Conservation (phyloP, 2,113 vertebrate genomes). For the Oophaga pumilio region DNA sequence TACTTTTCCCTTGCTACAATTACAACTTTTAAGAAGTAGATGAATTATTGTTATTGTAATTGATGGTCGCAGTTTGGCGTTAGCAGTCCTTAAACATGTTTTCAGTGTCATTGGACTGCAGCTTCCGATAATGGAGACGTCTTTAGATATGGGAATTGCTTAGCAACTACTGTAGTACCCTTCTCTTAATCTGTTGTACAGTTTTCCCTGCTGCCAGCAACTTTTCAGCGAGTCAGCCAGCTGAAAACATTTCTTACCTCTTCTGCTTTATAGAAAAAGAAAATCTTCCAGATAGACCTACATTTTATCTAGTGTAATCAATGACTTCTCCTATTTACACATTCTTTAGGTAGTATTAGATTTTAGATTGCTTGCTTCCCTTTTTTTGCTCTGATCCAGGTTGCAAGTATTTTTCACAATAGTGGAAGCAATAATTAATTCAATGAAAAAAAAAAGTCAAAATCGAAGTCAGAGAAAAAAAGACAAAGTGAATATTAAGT, state of each 20-base stretch:
- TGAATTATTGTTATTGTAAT: conserved; percentile 7
- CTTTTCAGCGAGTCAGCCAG: conserved; percentile 13
- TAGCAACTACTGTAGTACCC: conserved; percentile 52
- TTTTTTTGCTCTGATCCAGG: neutral
- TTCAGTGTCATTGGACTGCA: conserved; percentile 40
- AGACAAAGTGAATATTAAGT: no score
- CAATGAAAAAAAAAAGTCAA: no score
- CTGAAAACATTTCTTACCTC: conserved; percentile 19
- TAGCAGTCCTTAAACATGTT: conserved; percentile 13
- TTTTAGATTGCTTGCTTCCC: neutral
- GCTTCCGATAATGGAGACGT: conserved; percentile 24
- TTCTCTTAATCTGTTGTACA: conserved; percentile 38
- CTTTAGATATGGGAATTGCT: conserved; percentile 51
- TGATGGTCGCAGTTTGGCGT: neutral
- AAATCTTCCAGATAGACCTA: neutral
- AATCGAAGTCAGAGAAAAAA: no score
- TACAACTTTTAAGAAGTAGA: neutral
- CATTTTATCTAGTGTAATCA: neutral
- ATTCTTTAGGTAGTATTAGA: neutral
- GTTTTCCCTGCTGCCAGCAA: conserved; percentile 40
- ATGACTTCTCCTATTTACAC: neutral
- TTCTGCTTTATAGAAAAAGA: neutral
- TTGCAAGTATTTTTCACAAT: neutral
- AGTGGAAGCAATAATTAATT: neutral
- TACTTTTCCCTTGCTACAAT: neutral